Percentiles rank a stretch among this genome's conserved stretches.
Conservation (phyloP, 2,113 vertebrate species). For the Nycticryphes semicollaris region DNA sequence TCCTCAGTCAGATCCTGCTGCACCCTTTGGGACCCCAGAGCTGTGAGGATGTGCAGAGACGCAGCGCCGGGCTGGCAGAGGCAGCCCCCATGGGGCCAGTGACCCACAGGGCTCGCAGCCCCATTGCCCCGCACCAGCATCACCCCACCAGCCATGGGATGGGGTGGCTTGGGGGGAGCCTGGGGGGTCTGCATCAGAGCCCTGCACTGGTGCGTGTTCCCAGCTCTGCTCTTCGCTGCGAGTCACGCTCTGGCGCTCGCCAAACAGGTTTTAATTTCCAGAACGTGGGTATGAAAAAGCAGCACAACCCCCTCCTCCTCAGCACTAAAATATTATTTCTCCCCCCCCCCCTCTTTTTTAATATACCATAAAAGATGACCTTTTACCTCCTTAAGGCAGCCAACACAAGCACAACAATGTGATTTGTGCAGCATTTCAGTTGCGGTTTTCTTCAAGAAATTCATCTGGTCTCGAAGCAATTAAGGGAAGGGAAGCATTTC, state of each 20-base stretch:
- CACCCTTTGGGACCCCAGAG: background rate
- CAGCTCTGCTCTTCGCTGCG: background rate
- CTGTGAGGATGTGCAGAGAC: background rate
- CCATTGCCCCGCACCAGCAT: accelerated
- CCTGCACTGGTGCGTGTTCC: accelerated
- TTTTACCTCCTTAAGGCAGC: constrained; percentile 57
- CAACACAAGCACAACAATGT: constrained; percentile 50
- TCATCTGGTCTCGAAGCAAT: constrained; percentile 54
- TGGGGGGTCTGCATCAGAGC: background rate
- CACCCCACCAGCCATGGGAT: background rate
- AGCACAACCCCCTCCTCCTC: background rate
- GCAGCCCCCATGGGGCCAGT: accelerated
- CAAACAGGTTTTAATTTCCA: constrained; percentile 52
- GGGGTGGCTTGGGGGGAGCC: accelerated
- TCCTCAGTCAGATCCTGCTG: background rate
- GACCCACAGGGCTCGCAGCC: background rate
- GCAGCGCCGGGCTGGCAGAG: background rate
- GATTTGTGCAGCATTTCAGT: constrained; percentile 25
- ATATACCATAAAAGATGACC: constrained; percentile 23
- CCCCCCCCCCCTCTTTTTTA: background rate
- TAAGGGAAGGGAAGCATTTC: constrained; percentile 54
- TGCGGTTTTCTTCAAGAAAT: constrained; percentile 58
- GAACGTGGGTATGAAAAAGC: background rate
- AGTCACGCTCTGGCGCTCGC: background rate
- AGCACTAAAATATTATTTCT: background rate